A percentile compares a stretch with the other conserved stretches of the same genome.
These are phyloP conservation scores for Lysiphlebus fabarum DNA, from an alignment of 1,140 invertebrate genomes.

Conservation along the genomic window DNA sequence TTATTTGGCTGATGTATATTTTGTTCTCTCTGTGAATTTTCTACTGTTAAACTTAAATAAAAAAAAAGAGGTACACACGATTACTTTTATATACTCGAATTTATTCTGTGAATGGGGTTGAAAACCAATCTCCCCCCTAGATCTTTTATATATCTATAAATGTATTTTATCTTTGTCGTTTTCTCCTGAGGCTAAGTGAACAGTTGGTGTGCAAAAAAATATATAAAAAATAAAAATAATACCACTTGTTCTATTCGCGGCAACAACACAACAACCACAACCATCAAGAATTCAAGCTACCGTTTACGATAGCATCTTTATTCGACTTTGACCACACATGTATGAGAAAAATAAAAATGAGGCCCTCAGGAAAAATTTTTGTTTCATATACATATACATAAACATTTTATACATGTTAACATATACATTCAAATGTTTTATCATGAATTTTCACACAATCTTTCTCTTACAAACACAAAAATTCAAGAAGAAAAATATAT, in stretches of 20 bases:
- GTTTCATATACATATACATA: slow-evolving; percentile 20
- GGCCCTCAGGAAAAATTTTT: slow-evolving; percentile 5
- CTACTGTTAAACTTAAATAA: not conserved
- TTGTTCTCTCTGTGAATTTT: not conserved
- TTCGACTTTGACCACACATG: slow-evolving; percentile 32
- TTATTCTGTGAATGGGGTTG: slow-evolving; percentile 30
- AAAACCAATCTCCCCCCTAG: slow-evolving; percentile 36
- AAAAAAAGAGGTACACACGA: slow-evolving; percentile 2
- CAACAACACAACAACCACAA: too few relatives aligned
- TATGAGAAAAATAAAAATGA: slow-evolving; percentile 8
- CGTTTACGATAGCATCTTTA: slow-evolving; percentile 48
- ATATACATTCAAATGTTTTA: not conserved
- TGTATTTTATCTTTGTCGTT: slow-evolving; percentile 16
- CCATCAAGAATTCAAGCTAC: slow-evolving; percentile 40
- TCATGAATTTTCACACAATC: too few relatives aligned
- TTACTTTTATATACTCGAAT: slow-evolving; percentile 18
- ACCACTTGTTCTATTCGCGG: slow-evolving; percentile 26
- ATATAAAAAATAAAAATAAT: slow-evolving; percentile 6
- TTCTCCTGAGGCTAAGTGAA: slow-evolving; percentile 36
- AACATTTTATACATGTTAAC: slow-evolving; percentile 16
- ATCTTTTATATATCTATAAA: too few relatives aligned
- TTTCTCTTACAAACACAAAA: too few relatives aligned
- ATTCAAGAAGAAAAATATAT: too few relatives aligned
- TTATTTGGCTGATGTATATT: too few relatives aligned
- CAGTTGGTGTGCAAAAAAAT: slow-evolving; percentile 36